Evolutionary conservation across 1,140 invertebrate species (phyloP).

Genomic region (Lamellibrachia luymesi): DNA sequence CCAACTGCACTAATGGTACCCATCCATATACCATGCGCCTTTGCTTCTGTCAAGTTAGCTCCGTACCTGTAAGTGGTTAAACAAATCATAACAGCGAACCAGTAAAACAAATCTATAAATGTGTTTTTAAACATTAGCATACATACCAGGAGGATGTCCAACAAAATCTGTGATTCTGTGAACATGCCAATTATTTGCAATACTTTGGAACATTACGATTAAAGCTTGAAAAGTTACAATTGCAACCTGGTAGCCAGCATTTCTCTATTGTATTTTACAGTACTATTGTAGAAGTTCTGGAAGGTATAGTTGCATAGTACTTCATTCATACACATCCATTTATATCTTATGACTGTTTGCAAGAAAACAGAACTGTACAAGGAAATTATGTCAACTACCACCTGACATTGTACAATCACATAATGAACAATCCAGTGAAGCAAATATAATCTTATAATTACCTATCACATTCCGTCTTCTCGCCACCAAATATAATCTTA

Average conservation of each 20-base stretch:
- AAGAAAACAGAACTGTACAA: not conserved
- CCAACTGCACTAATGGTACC: constrained; percentile 69
- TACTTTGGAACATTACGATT: not conserved
- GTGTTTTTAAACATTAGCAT: not conserved
- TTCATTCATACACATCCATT: not conserved
- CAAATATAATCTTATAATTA: not conserved
- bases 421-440: too few relatives aligned
- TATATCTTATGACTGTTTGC: not conserved
- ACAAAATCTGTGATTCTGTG: too few relatives aligned
- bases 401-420: too few relatives aligned
- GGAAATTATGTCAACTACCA: too few relatives aligned
- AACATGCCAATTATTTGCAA: not conserved
- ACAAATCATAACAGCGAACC: not conserved
- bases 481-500: too few relatives aligned
- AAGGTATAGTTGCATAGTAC: not conserved
- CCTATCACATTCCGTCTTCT: too few relatives aligned
- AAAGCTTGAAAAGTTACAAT: not conserved
- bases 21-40: constrained; percentile 69
- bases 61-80: constrained; percentile 55
- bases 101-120: not conserved
- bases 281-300: not conserved
- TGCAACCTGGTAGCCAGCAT: not conserved
- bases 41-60: constrained; percentile 65
- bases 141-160: not conserved
- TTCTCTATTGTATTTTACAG: not conserved